Percentiles rank a stretch among this genome's conserved stretches.
phyloP scores from a whole-genome alignment of 1,140 invertebrate species.

The Aphis craccivora region DNA sequence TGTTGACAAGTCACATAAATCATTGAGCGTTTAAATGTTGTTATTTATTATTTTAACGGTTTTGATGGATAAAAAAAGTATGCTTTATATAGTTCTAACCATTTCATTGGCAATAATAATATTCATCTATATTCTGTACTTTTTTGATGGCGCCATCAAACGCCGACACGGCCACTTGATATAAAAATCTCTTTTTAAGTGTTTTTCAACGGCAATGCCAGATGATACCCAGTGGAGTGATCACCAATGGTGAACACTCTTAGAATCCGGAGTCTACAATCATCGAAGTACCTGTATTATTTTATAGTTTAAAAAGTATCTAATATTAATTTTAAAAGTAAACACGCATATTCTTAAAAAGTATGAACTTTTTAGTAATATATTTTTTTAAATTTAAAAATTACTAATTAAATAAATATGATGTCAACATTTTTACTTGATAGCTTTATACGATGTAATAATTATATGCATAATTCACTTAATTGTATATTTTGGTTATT shows the following conservation, averaged over 20 bases:
- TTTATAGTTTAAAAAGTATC: not conserved
- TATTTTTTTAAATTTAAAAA: not conserved
- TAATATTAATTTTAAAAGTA: not conserved
- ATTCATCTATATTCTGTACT: not conserved
- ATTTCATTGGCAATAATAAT: not conserved
- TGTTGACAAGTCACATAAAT: conserved; percentile 34
- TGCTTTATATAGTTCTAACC: not conserved
- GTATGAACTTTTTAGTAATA: not conserved
- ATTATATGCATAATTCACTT: not conserved
- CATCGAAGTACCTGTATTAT: not conserved
- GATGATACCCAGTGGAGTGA: not conserved
- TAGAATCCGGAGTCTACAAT: not conserved
- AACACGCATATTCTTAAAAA: not conserved
- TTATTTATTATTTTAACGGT: conserved; percentile 25
- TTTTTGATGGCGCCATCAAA: not conserved
- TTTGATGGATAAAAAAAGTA: not conserved
- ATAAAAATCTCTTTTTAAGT: not conserved
- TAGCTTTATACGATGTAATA: not conserved
- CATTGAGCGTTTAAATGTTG: conserved; percentile 11
- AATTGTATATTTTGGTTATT: not conserved
- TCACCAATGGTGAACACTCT: not conserved
- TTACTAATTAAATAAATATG: not conserved
- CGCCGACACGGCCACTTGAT: not conserved
- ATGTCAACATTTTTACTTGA: not conserved
- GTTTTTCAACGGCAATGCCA: not conserved